Evolutionary conservation across 1,140 invertebrate genomes (phyloP), one percentile per base, ranked within the genome.

Genomic region (Drosophila lini): DNA sequence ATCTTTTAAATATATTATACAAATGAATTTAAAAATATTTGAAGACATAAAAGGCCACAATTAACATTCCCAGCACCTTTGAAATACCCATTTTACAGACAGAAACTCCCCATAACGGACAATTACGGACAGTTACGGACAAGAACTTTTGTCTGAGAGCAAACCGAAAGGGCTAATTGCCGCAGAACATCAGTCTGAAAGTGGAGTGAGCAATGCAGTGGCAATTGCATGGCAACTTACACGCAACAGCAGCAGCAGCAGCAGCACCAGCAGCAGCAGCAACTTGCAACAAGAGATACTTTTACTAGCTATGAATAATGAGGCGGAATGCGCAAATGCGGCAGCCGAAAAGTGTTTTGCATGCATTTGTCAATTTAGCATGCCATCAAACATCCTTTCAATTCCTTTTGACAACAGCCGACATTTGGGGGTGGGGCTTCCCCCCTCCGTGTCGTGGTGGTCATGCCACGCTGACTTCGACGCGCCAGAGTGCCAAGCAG

Each of bases 341-440:
- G 67, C 80, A 84, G 81, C 65, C 50, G 60, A 80, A 64, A 85
- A 81, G 53, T 80, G 73, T 75, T 75, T 78, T 78, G 74, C 74
- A 83, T 88, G 84, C 80, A 81, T 76, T 81, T 79, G 78, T 67
- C 80, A 83, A 88, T 89, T 89, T 83, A 82, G 86, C 88, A 90
- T 90, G 69, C 63, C 81, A 81, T 83, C 77, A 86, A 90, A 90
- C 86, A 90, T 90, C 86, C 86, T 90, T 86, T 90, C 73, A 78
- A 83, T 83, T 85, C 68, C 71, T 70, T 88, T 89, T 80, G 74
- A 89, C 84, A 78, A 57, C 55, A 65, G 77, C 70, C 84, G 70
- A 76, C 82, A 68, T 56, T 63, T 42, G 58, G 19, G 38, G 62
- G 53, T 40, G 31, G 19, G 40, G 48, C 10, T 6, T 31, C 28